A percentile compares a stretch with the other conserved stretches of the same genome.
These are phyloP conservation scores for Jacana jacana DNA, from an alignment of 2,113 vertebrate genomes.

Conservation along the genomic window DNA sequence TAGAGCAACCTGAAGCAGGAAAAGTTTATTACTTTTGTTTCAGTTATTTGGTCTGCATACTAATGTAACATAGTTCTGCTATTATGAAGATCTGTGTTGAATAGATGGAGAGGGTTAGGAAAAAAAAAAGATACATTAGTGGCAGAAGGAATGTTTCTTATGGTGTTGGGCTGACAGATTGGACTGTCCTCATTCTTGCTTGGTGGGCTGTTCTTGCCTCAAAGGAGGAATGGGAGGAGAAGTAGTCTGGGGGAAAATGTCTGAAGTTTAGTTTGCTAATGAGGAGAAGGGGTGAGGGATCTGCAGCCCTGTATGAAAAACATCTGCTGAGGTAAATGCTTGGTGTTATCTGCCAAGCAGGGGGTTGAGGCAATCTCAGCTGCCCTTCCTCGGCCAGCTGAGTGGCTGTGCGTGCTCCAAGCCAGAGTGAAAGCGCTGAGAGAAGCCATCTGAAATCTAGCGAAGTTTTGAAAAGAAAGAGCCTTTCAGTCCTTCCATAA, in stretches of 20 bases:
- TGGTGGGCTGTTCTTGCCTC: neutral
- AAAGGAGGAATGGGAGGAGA: neutral
- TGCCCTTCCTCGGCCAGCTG: neutral
- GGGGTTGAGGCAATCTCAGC: neutral
- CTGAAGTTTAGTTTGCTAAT: neutral
- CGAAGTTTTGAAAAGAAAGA: neutral
- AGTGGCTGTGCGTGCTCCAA: neutral
- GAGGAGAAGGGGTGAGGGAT: neutral
- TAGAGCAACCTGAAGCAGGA: neutral
- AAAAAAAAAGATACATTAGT: neutral
- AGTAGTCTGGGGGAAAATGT: neutral
- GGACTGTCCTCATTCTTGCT: neutral
- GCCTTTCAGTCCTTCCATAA: neutral
- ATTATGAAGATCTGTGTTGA: neutral
- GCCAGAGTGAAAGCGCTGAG: neutral
- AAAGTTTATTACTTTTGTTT: neutral
- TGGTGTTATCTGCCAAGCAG: neutral
- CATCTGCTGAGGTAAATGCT: neutral
- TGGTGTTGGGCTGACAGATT: neutral
- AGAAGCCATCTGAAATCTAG: neutral
- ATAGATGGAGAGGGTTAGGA: neutral
- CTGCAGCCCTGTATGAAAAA: neutral
- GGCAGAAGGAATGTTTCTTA: neutral
- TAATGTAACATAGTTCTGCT: neutral
- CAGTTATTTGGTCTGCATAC: neutral